A percentile compares a stretch with the other conserved stretches of the same genome.
These are phyloP conservation scores for Ctenopoma multispine DNA, from an alignment of 2,797 vertebrate species.

Conservation along the genomic window DNA sequence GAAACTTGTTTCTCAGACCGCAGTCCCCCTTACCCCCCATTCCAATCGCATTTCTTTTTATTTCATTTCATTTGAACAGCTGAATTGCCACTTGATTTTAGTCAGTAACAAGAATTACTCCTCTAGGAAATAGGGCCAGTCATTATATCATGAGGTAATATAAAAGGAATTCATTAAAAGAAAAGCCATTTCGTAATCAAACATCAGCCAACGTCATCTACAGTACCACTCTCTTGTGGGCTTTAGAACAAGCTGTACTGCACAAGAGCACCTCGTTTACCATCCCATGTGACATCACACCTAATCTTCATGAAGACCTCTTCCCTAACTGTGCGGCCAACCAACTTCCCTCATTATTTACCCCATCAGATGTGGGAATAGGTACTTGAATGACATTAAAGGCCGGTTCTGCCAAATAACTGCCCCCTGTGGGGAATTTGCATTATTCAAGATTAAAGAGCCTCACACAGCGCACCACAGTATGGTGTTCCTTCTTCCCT, in stretches of 20 bases:
- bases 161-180: conserved; percentile 60
- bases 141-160: conserved; percentile 61
- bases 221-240: conserved; percentile 29
- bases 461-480: conserved; percentile 77
- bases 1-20: conserved; percentile 57
- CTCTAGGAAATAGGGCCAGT: conserved; percentile 54
- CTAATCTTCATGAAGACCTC: conserved; percentile 46
- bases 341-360: conserved; percentile 79
- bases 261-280: conserved; percentile 24
- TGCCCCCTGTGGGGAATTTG: conserved; percentile 84
- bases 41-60: conserved; percentile 37
- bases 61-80: conserved; percentile 59
- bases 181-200: conserved; percentile 54
- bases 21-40: conserved; percentile 3
- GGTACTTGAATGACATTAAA: conserved; percentile 80
- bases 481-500: conserved; percentile 76
- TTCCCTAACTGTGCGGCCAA: conserved; percentile 60
- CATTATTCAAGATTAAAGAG: conserved; percentile 87
- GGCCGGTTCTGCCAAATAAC: conserved; percentile 80
- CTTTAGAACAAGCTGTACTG: conserved; percentile 23
- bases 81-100: conserved; percentile 59
- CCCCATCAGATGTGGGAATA: conserved; percentile 77
- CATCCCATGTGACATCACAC: conserved; percentile 39
- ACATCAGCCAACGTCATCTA: conserved; percentile 36
- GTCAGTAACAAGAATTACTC: conserved; percentile 59